A percentile compares a stretch with the other conserved stretches of the same genome.
Evolutionary conservation across 2,888 invertebrate genomes (phyloP).

Genomic region (Xylocampa areola): DNA sequence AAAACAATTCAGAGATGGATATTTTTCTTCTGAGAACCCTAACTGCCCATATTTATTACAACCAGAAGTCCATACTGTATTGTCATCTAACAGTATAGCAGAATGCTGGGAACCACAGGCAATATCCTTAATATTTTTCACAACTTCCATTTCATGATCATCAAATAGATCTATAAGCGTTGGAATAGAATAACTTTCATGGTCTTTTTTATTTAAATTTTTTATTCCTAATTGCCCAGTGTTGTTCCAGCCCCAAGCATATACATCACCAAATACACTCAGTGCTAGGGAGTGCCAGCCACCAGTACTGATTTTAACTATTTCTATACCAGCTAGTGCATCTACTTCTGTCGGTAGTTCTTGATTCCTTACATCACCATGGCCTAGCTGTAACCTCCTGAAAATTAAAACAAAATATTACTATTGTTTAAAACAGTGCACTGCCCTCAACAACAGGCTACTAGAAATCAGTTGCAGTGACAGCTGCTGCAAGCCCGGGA

Average conservation of each 20-base stretch:
- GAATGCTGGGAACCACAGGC: constrained; percentile 95
- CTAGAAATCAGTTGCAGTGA: too few relatives aligned
- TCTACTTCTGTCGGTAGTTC: constrained; percentile 92
- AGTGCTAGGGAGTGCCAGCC: constrained; percentile 96
- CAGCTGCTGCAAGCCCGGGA: too few relatives aligned
- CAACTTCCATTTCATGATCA: constrained; percentile 79
- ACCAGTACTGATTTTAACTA: constrained; percentile 93
- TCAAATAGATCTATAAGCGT: constrained; percentile 78
- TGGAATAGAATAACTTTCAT: constrained; percentile 75
- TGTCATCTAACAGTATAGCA: constrained; percentile 91
- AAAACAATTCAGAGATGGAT: constrained; percentile 70
- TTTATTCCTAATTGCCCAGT: constrained; percentile 95
- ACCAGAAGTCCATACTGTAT: constrained; percentile 93
- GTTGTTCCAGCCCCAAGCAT: constrained; percentile 97
- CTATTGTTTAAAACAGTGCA: too few relatives aligned
- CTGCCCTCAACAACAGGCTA: too few relatives aligned
- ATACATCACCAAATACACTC: constrained; percentile 94
- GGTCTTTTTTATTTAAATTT: constrained; percentile 54
- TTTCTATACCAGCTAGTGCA: constrained; percentile 93
- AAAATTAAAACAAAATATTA: constrained; percentile 58
- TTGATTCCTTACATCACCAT: constrained; percentile 91
- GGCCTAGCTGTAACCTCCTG: constrained; percentile 96
- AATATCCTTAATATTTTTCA: constrained; percentile 89
- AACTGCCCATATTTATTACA: constrained; percentile 96
- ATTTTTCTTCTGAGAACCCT: constrained; percentile 78